These are phyloP conservation scores for Opisthocomus hoazin DNA, from an alignment of 2,113 vertebrate genomes.

Conservation along the genomic window DNA sequence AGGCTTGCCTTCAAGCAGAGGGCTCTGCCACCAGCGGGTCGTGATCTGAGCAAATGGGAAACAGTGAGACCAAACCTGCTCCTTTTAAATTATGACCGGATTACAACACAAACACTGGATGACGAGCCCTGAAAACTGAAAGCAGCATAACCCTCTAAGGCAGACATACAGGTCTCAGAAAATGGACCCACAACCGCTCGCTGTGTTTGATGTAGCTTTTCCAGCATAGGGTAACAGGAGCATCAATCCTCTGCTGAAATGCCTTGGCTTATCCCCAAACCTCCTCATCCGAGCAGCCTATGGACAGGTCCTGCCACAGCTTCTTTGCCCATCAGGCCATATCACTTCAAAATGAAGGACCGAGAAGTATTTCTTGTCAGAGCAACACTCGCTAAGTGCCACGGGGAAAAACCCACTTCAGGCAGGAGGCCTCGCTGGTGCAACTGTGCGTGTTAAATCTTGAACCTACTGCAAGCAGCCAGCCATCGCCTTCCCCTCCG, in stretches of 20 bases:
- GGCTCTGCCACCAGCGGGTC: background rate
- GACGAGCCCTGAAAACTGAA: background rate
- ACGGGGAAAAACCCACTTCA: background rate
- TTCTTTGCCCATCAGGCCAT: background rate
- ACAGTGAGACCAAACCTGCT: background rate
- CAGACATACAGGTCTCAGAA: background rate
- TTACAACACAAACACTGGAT: background rate
- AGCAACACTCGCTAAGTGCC: background rate
- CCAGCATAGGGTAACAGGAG: background rate
- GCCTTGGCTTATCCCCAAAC: background rate
- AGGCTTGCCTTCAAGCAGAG: background rate
- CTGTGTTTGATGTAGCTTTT: background rate
- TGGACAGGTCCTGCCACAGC: background rate
- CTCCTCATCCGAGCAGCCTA: background rate
- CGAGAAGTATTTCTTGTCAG: background rate
- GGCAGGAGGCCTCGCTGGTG: background rate
- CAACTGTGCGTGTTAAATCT: background rate
- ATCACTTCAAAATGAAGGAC: background rate
- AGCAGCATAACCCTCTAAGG: background rate
- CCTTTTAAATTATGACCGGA: background rate
- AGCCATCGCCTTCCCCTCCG: too few species aligned
- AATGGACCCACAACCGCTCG: background rate
- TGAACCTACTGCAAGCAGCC: background rate
- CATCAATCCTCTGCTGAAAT: background rate
- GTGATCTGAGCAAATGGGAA: background rate